Base-by-base conservation (phyloP, 2,888 invertebrate species). In the Stenolophus ochropezus region DNA sequence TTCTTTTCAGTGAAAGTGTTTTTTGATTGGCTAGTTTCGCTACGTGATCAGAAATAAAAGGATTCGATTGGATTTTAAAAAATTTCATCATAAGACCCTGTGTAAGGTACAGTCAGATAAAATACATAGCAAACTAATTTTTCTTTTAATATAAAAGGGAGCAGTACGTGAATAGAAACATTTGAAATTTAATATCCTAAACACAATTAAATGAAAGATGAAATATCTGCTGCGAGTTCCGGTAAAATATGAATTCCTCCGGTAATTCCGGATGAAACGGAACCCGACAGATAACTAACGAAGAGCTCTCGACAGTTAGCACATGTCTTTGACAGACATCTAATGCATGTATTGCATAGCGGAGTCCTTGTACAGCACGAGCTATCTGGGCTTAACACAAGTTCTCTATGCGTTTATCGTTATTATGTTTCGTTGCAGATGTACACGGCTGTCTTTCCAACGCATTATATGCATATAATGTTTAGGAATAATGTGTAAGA, bases 321-420 rank as follows among this genome's bases (percentile, higher is more conserved):
- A 61, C 25, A 61, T 61, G 61, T 61, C 61, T 61, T 61, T 61
- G 61, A 61, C 61, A 61, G 25, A 61, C 61, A 61, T 61, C 61
- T 61, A 61, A 61, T 61, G 61, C 61, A 61, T 61, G n/a, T 61
- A 61, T 61, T 61, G 61, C 61, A 61, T 25, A 61, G 61, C 25
- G 33, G 6, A 42, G 4, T 42, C 33, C 8, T 4, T 2, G 33
- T 2, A 2, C 33, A 42, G 33, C 11, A 42, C 33, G 33, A 42
- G 33, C 33, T 42, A 42, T 42, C 33, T 1, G 33, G 33, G 33
- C 11, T 42, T 42, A 42, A 42, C 33, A 42, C 33, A 42, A 42
- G 33, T 11, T 42, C 33, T 42, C 33, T 42, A 42, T 42, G 33
- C 33, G 33, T 42, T 42, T 42, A 42, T 42, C 33, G 33, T 42